These are phyloP conservation scores for Pterostichus niger DNA, from an alignment of 2,888 invertebrate genomes.

Conservation along the genomic window DNA sequence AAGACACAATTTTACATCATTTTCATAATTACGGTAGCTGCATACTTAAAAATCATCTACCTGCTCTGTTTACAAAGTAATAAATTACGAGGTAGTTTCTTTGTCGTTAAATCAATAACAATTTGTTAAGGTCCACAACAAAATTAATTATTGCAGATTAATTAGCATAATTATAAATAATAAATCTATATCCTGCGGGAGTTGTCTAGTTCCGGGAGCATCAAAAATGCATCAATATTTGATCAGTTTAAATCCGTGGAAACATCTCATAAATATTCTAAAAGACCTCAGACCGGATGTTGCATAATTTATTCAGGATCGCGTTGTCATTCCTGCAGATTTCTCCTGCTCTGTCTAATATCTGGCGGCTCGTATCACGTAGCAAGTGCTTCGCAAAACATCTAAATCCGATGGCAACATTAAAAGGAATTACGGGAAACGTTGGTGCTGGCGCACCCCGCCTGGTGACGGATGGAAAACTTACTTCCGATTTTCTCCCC, in stretches of 20 bases:
- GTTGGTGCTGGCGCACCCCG: background rate
- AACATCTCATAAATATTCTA: conserved; percentile 36
- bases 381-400: conserved; percentile 34
- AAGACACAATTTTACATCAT: too few species aligned
- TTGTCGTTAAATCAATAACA: too few species aligned
- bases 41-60: too few species aligned
- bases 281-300: conserved; percentile 1
- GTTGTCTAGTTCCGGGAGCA: background rate
- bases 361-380: conserved; percentile 21
- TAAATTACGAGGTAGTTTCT: too few species aligned
- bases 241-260: conserved; percentile 14
- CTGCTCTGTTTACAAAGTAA: too few species aligned
- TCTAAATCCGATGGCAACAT: conserved; percentile 58
- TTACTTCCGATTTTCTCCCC: conserved; percentile 57
- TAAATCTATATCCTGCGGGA: background rate
- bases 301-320: conserved; percentile 36
- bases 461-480: conserved; percentile 58
- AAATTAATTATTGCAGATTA: conserved; percentile 20
- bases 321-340: conserved; percentile 9
- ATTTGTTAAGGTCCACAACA: background rate
- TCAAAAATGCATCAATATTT: conserved; percentile 11
- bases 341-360: background rate
- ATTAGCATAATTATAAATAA: conserved; percentile 27
- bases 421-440: conserved; percentile 58
- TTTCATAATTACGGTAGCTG: too few species aligned